Conservation (phyloP, 2,113 vertebrate species). For the Spea multiplicata region DNA sequence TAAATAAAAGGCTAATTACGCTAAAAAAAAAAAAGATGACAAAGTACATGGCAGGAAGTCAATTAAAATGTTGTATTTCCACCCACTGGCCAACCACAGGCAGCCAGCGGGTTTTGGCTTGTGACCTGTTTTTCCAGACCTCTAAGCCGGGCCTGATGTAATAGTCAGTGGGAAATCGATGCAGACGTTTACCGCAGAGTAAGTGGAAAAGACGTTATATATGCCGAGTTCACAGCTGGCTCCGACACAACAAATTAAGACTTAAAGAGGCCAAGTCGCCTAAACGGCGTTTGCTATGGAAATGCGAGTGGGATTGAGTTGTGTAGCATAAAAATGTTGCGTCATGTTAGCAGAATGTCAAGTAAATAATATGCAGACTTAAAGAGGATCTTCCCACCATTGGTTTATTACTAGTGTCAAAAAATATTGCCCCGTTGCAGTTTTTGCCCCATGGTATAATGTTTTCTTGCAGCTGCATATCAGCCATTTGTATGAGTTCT, state of each 20-base stretch:
- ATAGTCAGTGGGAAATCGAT: conserved; percentile 13
- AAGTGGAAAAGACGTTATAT: conserved; percentile 8
- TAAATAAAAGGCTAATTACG: conserved; percentile 36
- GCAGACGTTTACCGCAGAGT: conserved; percentile 25
- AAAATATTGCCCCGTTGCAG: too few relatives aligned
- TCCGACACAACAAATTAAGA: neutral
- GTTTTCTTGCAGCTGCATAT: too few relatives aligned
- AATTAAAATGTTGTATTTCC: conserved; percentile 39
- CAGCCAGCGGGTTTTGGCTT: conserved; percentile 17
- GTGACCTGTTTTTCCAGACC: conserved; percentile 16
- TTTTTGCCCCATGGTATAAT: too few relatives aligned
- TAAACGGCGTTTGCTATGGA: neutral
- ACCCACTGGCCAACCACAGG: conserved; percentile 34
- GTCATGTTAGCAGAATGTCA: too few relatives aligned
- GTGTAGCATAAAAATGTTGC: too few relatives aligned
- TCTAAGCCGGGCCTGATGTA: conserved; percentile 11
- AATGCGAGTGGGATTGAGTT: too few relatives aligned
- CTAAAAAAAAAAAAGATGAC: conserved; percentile 10
- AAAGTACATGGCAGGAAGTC: conserved; percentile 30
- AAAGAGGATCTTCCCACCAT: too few relatives aligned
- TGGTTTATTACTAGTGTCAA: too few relatives aligned
- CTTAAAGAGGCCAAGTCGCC: neutral
- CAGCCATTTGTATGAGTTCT: too few relatives aligned
- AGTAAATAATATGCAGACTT: too few relatives aligned
- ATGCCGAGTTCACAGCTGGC: conserved; percentile 12